Conservation (phyloP, 2,113 vertebrate species). For the Cebidichthys violaceus region DNA sequence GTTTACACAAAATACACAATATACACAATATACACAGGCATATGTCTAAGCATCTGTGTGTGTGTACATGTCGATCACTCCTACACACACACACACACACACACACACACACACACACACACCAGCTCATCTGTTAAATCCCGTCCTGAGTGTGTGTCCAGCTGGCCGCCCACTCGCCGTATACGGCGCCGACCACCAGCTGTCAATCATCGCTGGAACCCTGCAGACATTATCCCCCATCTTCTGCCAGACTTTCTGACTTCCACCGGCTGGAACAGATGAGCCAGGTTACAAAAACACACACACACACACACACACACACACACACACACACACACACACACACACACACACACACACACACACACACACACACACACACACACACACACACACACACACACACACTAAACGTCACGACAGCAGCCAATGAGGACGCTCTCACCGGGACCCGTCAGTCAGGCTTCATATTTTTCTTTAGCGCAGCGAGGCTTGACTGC, state of each 20-base stretch:
- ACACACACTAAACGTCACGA: too few relatives aligned
- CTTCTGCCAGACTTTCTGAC: constrained; percentile 26
- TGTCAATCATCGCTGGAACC: constrained; percentile 53
- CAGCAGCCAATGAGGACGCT: constrained; percentile 35
- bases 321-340: too few relatives aligned
- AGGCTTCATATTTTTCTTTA: not conserved
- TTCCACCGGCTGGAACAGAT: constrained; percentile 34
- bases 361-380: too few relatives aligned
- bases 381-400: too few relatives aligned
- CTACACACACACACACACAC: constrained; percentile 1
- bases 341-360: too few relatives aligned
- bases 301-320: too few relatives aligned
- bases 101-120: constrained; percentile 11
- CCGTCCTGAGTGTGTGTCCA: constrained; percentile 34
- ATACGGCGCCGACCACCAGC: constrained; percentile 22
- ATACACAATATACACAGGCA: constrained; percentile 4
- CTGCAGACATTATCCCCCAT: constrained; percentile 42
- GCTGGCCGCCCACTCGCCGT: constrained; percentile 36
- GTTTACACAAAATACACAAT: not conserved
- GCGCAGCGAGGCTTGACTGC: not conserved
- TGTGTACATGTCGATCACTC: not conserved
- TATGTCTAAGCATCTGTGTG: not conserved
- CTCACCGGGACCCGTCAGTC: constrained; percentile 28
- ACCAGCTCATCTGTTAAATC: constrained; percentile 27
- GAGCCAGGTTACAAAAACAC: not conserved